Percentiles rank a stretch among this genome's conserved stretches.
phyloP scores from a whole-genome alignment of 2,888 invertebrate species.

The Platycnemis pennipes region DNA sequence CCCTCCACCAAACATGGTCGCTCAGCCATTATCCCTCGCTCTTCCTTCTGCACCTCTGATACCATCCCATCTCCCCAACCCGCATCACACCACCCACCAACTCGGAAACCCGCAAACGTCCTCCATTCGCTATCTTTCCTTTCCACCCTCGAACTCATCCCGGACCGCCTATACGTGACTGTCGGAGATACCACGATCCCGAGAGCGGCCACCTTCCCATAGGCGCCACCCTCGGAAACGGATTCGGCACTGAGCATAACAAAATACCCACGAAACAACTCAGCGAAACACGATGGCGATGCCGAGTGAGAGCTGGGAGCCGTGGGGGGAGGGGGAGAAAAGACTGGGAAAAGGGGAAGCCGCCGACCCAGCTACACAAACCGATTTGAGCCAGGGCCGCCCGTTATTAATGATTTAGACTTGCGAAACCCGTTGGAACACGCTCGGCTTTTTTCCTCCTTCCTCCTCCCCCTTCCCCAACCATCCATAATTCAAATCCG shows the following conservation, averaged over 20 bases:
- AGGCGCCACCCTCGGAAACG: neutral
- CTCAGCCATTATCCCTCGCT: neutral
- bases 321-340: neutral
- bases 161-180: conserved; percentile 8
- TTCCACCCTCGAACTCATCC: conserved; percentile 6
- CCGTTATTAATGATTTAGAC: conserved; percentile 39
- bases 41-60: neutral
- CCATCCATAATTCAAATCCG: conserved; percentile 24
- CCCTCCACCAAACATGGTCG: neutral
- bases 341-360: neutral
- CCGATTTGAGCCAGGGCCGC: conserved; percentile 4
- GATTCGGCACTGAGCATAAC: conserved; percentile 28
- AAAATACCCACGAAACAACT: conserved; percentile 29
- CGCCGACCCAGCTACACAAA: neutral
- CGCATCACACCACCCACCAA: neutral
- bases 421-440: conserved; percentile 34
- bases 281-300: neutral
- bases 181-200: conserved; percentile 32
- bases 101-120: no score
- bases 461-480: neutral
- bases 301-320: neutral
- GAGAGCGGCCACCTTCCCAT: neutral
- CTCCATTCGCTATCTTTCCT: neutral
- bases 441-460: neutral
- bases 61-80: neutral